Conservation (phyloP, 2,888 invertebrate genomes). For the Drosophila nigritarsus region DNA sequence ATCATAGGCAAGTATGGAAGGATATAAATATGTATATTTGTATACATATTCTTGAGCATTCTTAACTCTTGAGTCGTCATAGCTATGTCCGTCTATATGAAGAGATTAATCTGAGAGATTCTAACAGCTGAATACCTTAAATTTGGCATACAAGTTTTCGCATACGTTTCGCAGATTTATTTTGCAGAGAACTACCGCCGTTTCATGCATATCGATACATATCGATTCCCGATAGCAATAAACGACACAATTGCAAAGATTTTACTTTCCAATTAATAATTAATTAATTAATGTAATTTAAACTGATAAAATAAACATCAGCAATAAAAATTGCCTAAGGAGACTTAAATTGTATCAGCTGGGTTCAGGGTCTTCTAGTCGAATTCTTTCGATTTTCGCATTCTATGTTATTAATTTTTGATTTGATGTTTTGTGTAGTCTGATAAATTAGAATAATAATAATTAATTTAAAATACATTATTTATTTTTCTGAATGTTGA, state of each 20-base stretch:
- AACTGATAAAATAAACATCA: not conserved
- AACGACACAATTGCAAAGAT: too few species aligned
- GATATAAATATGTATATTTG: not conserved
- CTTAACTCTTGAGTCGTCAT: not conserved
- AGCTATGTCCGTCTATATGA: not conserved
- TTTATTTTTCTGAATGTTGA: not conserved
- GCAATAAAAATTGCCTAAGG: not conserved
- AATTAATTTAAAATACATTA: not conserved
- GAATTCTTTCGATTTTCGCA: not conserved
- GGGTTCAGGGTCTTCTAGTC: not conserved
- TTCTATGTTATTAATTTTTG: not conserved
- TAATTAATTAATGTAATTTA: not conserved
- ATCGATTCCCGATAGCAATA: not conserved
- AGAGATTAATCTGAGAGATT: not conserved
- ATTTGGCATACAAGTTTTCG: not conserved
- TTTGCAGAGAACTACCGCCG: not conserved
- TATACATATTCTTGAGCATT: not conserved
- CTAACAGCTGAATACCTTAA: not conserved
- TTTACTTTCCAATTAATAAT: too few species aligned
- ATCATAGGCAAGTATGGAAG: not conserved
- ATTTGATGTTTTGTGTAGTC: not conserved
- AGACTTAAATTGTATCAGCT: not conserved
- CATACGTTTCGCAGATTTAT: not conserved
- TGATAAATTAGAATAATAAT: not conserved
- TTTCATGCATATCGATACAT: not conserved